Conservation (phyloP, 2,888 invertebrate species). For the Seladonia tumulorum region DNA sequence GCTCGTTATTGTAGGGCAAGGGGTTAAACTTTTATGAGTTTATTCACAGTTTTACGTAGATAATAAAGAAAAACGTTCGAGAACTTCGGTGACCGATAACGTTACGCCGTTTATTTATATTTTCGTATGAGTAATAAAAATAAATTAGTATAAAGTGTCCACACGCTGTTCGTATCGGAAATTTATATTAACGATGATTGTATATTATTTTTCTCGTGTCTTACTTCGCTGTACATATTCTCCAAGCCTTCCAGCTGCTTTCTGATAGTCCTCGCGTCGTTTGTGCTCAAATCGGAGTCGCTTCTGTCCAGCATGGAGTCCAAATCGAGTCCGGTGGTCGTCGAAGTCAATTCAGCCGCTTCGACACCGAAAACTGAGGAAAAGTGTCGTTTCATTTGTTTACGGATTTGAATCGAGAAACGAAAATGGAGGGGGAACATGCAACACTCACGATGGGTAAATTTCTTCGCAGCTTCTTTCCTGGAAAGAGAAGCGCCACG, state of each 20-base stretch:
- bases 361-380: conserved; percentile 89
- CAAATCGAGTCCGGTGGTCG: conserved; percentile 91
- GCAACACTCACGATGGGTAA: conserved; percentile 79
- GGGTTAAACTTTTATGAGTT: not conserved
- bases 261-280: conserved; percentile 91
- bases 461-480: conserved; percentile 81
- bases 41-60: not conserved
- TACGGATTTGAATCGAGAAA: not conserved
- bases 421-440: too few relatives aligned
- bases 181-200: too few relatives aligned
- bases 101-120: too few relatives aligned
- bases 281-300: conserved; percentile 91
- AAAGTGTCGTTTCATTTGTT: not conserved
- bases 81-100: too few relatives aligned
- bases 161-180: too few relatives aligned
- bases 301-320: conserved; percentile 92
- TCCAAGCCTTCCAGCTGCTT: conserved; percentile 93
- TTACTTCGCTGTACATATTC: conserved; percentile 94
- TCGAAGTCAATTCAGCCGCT: conserved; percentile 91
- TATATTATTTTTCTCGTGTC: conserved; percentile 4
- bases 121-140: too few relatives aligned
- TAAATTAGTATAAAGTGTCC: too few relatives aligned
- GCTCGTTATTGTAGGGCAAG: too few relatives aligned
- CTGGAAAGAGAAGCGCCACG: conserved; percentile 80
- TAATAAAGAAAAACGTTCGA: too few relatives aligned